phyloP scores from a whole-genome alignment of 1,140 invertebrate genomes.

The Camponotus vicinus region DNA sequence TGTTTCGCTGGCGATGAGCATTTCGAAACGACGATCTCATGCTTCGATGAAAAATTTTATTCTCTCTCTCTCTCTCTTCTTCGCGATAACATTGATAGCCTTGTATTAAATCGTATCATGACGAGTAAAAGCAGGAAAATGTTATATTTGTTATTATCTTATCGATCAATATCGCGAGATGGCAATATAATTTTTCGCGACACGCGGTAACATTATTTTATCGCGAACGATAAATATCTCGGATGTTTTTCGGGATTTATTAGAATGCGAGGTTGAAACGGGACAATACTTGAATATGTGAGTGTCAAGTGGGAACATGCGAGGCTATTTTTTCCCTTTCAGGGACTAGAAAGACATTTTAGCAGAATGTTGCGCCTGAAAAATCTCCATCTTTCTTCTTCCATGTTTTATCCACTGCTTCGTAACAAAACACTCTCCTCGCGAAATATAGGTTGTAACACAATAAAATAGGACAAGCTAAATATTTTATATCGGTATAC shows the following conservation, averaged over 20 bases:
- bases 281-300: conserved; percentile 22
- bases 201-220: conserved; percentile 5
- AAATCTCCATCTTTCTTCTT: conserved; percentile 41
- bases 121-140: not conserved
- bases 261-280: conserved; percentile 36
- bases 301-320: conserved; percentile 35
- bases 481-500: conserved; percentile 53
- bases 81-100: not conserved
- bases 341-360: conserved; percentile 44
- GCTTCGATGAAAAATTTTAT: not conserved
- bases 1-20: not conserved
- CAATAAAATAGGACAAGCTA: conserved; percentile 59
- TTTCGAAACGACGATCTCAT: conserved; percentile 27
- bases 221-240: conserved; percentile 42
- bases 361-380: conserved; percentile 29
- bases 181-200: not conserved
- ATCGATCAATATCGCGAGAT: conserved; percentile 36
- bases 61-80: not conserved
- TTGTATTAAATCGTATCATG: conserved; percentile 24
- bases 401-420: conserved; percentile 22
- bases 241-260: conserved; percentile 17
- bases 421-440: conserved; percentile 37
- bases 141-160: not conserved
- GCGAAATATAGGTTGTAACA: conserved; percentile 44
- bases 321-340: conserved; percentile 38